These are phyloP conservation scores for Brachylomia viminalis DNA, from an alignment of 2,888 invertebrate genomes.

Conservation along the genomic window DNA sequence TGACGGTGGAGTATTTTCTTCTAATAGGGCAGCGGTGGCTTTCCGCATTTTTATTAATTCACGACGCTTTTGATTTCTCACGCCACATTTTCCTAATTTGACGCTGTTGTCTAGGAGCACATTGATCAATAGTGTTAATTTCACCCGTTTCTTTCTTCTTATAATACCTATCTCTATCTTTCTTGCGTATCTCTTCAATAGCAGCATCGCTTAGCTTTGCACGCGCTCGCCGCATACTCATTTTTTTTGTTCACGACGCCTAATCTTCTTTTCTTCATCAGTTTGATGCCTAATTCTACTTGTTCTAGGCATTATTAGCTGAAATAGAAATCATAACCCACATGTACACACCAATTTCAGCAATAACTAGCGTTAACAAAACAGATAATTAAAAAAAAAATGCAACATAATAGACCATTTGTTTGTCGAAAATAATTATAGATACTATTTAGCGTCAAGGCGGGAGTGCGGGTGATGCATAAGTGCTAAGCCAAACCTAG, in stretches of 20 bases:
- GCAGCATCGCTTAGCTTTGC: conserved; percentile 9
- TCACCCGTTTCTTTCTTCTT: conserved; percentile 5
- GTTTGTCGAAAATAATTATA: neutral
- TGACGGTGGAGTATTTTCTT: conserved; percentile 6
- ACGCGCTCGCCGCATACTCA: conserved; percentile 5
- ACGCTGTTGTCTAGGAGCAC: conserved; percentile 12
- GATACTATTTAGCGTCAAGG: neutral
- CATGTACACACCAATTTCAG: conserved; percentile 7
- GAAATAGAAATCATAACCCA: conserved; percentile 16
- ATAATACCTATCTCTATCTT: conserved; percentile 8
- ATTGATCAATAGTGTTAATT: conserved; percentile 17
- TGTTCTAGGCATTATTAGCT: conserved; percentile 18
- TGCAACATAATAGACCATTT: accelerated
- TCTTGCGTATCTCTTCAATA: conserved; percentile 26
- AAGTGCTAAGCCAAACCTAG: conserved; percentile 2
- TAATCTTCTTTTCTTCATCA: conserved; percentile 26
- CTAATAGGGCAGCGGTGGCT: neutral
- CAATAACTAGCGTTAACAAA: neutral
- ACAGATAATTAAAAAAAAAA: neutral
- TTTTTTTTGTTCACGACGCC: conserved; percentile 22
- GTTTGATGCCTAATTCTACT: neutral
- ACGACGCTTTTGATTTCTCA: neutral
- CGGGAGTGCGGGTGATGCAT: neutral
- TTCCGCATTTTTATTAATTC: conserved; percentile 23
- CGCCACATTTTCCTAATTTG: conserved; percentile 33